Conservation (phyloP, 1,140 invertebrate genomes). For the Bombus sylvicola region DNA sequence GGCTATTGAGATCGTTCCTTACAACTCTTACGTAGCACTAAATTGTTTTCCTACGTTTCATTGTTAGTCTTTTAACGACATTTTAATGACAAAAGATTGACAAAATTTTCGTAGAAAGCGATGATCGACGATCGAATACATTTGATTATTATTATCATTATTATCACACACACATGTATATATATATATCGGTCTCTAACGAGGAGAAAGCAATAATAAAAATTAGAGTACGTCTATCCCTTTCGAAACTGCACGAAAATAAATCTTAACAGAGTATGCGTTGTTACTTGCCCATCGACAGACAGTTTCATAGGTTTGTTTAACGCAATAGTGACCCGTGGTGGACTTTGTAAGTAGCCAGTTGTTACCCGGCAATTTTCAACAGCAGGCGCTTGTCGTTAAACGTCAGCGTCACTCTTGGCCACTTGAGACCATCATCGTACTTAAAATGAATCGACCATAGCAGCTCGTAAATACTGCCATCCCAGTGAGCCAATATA, state of each 20-base stretch:
- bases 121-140: too few species aligned
- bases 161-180: too few species aligned
- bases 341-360: slow-evolving; percentile 21
- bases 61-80: too few species aligned
- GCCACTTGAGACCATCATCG: slow-evolving; percentile 12
- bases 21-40: too few species aligned
- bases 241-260: background rate
- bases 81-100: too few species aligned
- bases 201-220: background rate
- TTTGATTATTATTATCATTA: too few species aligned
- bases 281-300: background rate
- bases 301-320: background rate
- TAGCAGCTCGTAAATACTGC: background rate
- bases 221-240: background rate
- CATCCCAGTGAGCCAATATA: background rate
- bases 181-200: too few species aligned
- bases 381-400: slow-evolving; percentile 23
- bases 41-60: too few species aligned
- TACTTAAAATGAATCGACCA: slow-evolving; percentile 16
- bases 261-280: background rate
- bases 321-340: slow-evolving; percentile 17
- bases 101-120: too few species aligned
- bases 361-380: slow-evolving; percentile 22
- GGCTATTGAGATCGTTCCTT: too few species aligned
- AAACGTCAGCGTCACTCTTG: slow-evolving; percentile 23